Evolutionary conservation across 37 sponge, comb jelly and placozoan genomes (phyloP).

Genomic region (Amphimedon queenslandica): DNA sequence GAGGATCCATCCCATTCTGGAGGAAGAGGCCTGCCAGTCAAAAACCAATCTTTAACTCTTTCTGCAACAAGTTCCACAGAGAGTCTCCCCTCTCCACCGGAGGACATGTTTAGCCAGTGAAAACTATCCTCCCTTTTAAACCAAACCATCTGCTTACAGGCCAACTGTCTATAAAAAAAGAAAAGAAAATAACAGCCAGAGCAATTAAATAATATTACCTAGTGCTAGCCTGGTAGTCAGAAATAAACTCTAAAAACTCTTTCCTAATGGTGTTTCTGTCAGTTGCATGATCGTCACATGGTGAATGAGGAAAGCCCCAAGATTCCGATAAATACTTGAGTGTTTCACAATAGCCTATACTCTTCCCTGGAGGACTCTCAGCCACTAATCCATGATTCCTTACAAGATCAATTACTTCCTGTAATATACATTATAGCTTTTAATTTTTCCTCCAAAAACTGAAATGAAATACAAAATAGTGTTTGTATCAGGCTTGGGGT

Average conservation of each 20-base stretch:
- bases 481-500: too few species aligned
- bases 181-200: background rate
- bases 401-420: slow-evolving; percentile 67
- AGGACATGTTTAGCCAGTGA: slow-evolving; percentile 71
- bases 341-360: slow-evolving; percentile 75
- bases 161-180: slow-evolving; percentile 38
- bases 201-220: slow-evolving; percentile 28
- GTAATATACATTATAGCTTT: too few species aligned
- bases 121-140: slow-evolving; percentile 39
- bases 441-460: too few species aligned
- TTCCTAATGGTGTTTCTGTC: background rate
- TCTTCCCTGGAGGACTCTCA: slow-evolving; percentile 54
- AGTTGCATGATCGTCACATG: background rate
- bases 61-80: slow-evolving; percentile 26
- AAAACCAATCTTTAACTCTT: slow-evolving; percentile 45
- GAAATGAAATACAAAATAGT: too few species aligned
- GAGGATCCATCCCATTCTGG: slow-evolving; percentile 48
- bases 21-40: slow-evolving; percentile 27
- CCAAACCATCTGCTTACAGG: slow-evolving; percentile 52
- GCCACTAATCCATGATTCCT: slow-evolving; percentile 11
- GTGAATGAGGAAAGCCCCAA: slow-evolving; percentile 68
- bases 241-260: slow-evolving; percentile 46
- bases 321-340: slow-evolving; percentile 50
- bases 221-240: slow-evolving; percentile 51
- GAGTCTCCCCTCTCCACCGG: slow-evolving; percentile 16